Conservation (phyloP, 53 echinoderm and acorn worm species). For the Patiria pectinifera region DNA sequence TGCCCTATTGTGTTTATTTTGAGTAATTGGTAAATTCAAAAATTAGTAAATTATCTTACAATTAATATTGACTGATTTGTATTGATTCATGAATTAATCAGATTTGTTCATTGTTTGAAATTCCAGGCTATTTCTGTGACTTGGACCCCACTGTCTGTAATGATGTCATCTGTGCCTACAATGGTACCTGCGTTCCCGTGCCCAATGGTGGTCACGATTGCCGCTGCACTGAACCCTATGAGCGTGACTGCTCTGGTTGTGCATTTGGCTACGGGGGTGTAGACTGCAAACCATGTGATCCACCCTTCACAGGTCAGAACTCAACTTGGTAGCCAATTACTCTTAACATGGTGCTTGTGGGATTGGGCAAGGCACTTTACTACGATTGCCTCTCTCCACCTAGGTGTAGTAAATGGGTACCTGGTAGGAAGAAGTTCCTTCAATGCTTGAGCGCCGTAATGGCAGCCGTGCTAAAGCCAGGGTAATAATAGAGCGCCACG, state of each 20-base stretch:
- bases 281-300: constrained; percentile 64
- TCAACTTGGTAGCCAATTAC: no score
- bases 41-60: no score
- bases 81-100: not conserved
- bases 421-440: no score
- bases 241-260: constrained; percentile 69
- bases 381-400: no score
- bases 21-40: no score
- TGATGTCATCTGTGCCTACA: constrained; percentile 50
- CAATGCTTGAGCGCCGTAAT: no score
- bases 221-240: constrained; percentile 46
- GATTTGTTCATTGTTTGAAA: not conserved
- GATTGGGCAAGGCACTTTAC: no score
- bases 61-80: not conserved
- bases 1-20: no score
- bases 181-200: constrained; percentile 59
- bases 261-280: constrained; percentile 68
- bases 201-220: constrained; percentile 27
- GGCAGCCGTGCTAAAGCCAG: no score
- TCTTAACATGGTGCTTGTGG: no score
- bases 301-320: constrained; percentile 67
- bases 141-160: constrained; percentile 38
- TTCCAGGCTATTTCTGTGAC: constrained; percentile 46
- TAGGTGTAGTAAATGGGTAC: no score
- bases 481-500: no score